Evolutionary conservation across 2,888 invertebrate species (phyloP), one percentile per base, ranked within the genome.

Genomic region (Bombylius major): DNA sequence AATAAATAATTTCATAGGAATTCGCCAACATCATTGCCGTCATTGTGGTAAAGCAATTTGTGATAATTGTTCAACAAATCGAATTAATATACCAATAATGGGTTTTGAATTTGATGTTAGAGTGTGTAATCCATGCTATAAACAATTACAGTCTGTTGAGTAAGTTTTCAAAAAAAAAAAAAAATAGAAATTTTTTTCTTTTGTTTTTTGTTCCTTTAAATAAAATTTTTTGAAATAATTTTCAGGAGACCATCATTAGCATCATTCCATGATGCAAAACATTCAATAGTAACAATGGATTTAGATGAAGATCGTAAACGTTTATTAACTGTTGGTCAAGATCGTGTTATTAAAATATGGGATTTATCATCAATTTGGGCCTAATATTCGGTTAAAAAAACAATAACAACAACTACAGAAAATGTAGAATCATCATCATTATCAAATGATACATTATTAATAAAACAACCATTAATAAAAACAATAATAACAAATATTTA

Each of bases 81-180:
- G 89, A 60, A 82, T 94, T 64, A 87, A 89, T 57, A 89, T 97
- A 70, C 98, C 99, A 4, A 79, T 87, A 53, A 92, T 98, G 91
- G 99, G 99, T 51, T 98, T 95, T 76, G 99, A 99, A 77, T 95
- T 94, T 76, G 90, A 92, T 70, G 95, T 98, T 62, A 82, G 99
- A 59, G 89, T 98, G 55, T 99, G 99, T 77, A 89, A 93, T 70
- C 85, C 84, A 45, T 99, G 99, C 76, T 87, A 87, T 73, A 82
- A 83, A 62, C 82, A 82, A 61, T 78, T 95, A 47, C 84, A 89
- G 65, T 87, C 88, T 65, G 86, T 86, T 64, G 92, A 94, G 92
- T 93, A 73, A 82, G 89, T 83, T 51, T 54, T 23, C 23, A 23
- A 23, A 23, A 23, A 23, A 52, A 32, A 13, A 57, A 34, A 14